Evolutionary conservation across 30 jellyfish, hydroid and myxozoan species (phyloP), one percentile per base, ranked within the genome.

Genomic region (Hydra vulgaris): DNA sequence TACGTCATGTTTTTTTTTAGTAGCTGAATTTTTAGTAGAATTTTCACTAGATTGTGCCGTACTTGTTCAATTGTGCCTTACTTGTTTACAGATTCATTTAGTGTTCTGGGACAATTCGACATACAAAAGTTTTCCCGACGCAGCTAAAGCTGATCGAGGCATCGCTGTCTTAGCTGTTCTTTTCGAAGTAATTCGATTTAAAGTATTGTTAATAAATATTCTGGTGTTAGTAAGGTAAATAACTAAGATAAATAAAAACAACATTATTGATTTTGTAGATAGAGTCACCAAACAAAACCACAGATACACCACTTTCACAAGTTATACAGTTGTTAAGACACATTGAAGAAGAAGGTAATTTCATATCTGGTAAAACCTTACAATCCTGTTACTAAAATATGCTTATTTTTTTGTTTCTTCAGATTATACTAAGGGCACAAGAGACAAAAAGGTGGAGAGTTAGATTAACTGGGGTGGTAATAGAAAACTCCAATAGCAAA

Each of bases 71-170:
- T n/a, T n/a, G n/a, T 40, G 5, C 61, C 61, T 40, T 40, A 12
- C 5, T 68, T 68, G 12, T 23, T 3, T 68, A 23, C 70, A 92
- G 98, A 78, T 92, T 53, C 98, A 92, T 78, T 83, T 92, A 18
- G 98, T 92, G 56, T 92, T 92, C 70, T 92, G 98, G 98, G 98
- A 92, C 81, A 92, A 92, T 73, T 78, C 86, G 70, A 87, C 98
- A 4, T 92, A 82, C 40, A 87, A 80, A n/a, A 66, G 92, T 7
- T 92, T 92, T 77, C 94, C 98, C 0, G 83, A 80, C 72, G 98
- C 98, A 25, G 98, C 98, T 16, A 92, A 92, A 74, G 88, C 95
- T 8, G 98, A 92, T 77, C 89, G 95, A 15, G 98, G 98, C 54
- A 92, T 92, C 53, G 98, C 82, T 0, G 98, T 92, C 69, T 85